Evolutionary conservation across 2,113 vertebrate species (phyloP), one percentile per base, ranked within the genome.

Genomic region (Lasiurus cinereus): DNA sequence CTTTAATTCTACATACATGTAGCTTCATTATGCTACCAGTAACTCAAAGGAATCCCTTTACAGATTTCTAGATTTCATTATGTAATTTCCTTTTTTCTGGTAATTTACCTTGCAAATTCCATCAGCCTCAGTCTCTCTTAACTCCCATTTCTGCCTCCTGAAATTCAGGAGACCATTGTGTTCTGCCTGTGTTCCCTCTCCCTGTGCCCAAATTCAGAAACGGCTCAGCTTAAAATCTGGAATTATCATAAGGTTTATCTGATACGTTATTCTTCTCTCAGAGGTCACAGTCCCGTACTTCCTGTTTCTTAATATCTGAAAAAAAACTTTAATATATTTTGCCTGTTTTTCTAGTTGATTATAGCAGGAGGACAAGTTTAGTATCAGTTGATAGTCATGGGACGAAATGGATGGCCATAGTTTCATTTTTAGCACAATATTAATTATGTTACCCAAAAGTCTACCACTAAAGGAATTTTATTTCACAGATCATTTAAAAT

Each of bases 381-480:
- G 3, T 88, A 67, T 93, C 56, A 91, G 39, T 92, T 83, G 56
- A 69, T 91, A 67, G 18, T 92, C 72, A 43, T 88, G 36, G 59
- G 64, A 91, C 59, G 52, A 96, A 94, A 83, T 88, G 48, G 18
- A 91, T 93, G 83, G 48, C 27, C 84, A 5, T 15, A 76, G 83
- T 88, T 93, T 83, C 29, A 74, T 92, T 96, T 94, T 90, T 93
- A 94, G 73, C 27, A 86, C 33, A 67, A n/a, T 93, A 90, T 86
- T 91, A 93, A 79, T 67, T 92, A 78, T n/a, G 10, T 92, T 70
- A 83, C n/a, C 54, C 36, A 62, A 56, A 96, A 76, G 50, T 66
- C 46, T 96, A 50, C 85, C 36, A 66, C n/a, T 83, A 46, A 90
- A 73, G 11, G 52, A 77, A 82, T 77, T 77, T 92, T 86, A 92